Percentiles rank a stretch among this genome's conserved stretches.
phyloP scores from a whole-genome alignment of 1,140 invertebrate species.

The Cryptotermes secundus region DNA sequence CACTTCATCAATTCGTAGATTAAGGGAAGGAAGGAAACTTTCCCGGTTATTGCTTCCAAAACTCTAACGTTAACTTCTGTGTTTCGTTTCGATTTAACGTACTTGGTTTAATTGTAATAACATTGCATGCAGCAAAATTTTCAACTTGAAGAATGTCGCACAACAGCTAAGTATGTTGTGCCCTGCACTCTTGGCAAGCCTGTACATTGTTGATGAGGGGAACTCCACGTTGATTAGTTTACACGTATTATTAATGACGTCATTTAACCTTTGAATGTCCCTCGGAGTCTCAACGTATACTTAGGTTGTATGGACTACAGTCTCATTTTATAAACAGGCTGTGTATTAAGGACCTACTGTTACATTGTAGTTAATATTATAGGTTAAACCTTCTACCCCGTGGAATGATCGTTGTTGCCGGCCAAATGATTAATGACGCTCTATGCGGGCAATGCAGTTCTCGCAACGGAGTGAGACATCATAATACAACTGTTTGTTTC shows the following conservation, averaged over 20 bases:
- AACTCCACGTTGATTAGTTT: conserved; percentile 30
- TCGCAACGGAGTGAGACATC: neutral
- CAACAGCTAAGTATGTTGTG: too few species aligned
- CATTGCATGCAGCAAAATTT: too few species aligned
- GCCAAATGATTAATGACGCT: neutral
- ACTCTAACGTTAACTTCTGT: too few species aligned
- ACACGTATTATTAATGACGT: conserved; percentile 32
- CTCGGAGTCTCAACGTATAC: neutral
- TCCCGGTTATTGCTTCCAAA: too few species aligned
- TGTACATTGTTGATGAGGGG: conserved; percentile 18
- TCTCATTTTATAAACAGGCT: neutral
- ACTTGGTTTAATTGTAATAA: too few species aligned
- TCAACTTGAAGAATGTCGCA: too few species aligned
- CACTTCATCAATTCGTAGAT: too few species aligned
- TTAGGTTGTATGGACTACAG: neutral
- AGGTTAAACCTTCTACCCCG: conserved; percentile 6
- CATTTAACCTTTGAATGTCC: conserved; percentile 29
- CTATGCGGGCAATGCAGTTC: neutral
- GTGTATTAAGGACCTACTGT: neutral
- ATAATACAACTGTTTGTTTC: neutral
- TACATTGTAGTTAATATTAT: conserved; percentile 19
- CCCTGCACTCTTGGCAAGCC: neutral
- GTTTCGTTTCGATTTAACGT: too few species aligned
- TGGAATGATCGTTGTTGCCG: neutral
- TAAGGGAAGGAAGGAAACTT: too few species aligned